These are phyloP conservation scores for Drosophila paranaensis DNA, from an alignment of 2,888 invertebrate species.

Conservation along the genomic window DNA sequence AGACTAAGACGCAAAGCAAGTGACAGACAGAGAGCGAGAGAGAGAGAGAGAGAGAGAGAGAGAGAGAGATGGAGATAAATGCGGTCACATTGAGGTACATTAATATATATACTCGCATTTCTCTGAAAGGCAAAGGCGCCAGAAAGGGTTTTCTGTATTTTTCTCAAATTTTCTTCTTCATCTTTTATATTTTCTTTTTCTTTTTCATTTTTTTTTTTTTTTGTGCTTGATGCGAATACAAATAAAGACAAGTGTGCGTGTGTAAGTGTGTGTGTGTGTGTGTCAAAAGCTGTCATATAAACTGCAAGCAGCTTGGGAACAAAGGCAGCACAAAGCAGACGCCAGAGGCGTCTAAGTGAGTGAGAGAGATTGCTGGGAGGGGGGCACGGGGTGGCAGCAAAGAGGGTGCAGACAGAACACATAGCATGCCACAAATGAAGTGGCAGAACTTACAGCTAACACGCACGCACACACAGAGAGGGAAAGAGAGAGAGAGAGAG, in stretches of 20 bases:
- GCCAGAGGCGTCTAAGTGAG: conserved; percentile 54
- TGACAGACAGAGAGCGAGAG: background rate
- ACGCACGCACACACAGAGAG: conserved; percentile 1
- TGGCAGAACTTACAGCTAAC: conserved; percentile 51
- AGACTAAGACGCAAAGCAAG: conserved; percentile 17
- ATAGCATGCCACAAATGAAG: conserved; percentile 65
- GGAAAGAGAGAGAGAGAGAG: background rate
- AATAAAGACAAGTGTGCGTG: conserved; percentile 42
- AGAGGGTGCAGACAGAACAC: conserved; percentile 8
- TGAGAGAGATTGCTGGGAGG: background rate
- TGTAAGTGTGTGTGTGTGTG: conserved; percentile 10
- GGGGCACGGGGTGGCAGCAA: background rate
- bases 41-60: background rate
- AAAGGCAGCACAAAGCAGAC: conserved; percentile 60
- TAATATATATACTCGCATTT: conserved; percentile 65
- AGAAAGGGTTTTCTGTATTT: conserved; percentile 64
- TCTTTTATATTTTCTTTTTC: conserved; percentile 10
- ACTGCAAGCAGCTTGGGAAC: conserved; percentile 60
- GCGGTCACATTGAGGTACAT: conserved; percentile 78
- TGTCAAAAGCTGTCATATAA: conserved; percentile 63
- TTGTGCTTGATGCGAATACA: conserved; percentile 40
- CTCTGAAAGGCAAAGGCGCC: conserved; percentile 44
- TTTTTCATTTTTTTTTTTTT: conserved; percentile 10
- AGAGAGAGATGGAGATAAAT: conserved; percentile 40
- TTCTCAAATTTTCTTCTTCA: conserved; percentile 26